These are phyloP conservation scores for Molossus molossus DNA, from an alignment of 2,797 vertebrate genomes.

Conservation along the genomic window DNA sequence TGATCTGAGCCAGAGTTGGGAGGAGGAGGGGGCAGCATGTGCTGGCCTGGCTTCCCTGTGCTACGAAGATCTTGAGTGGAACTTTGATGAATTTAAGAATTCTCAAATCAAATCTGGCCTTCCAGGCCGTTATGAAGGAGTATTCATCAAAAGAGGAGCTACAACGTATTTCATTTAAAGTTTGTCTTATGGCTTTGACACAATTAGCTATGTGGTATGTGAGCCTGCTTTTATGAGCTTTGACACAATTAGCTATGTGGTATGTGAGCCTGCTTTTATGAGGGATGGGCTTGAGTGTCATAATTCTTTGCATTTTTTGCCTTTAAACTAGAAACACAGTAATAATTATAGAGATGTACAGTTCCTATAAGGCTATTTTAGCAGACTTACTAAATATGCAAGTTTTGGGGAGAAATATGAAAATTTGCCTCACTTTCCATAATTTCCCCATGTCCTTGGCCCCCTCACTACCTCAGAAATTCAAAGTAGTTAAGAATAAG, in stretches of 20 bases:
- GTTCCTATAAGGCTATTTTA: not conserved
- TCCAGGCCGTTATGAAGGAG: not conserved
- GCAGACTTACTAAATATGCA: not conserved
- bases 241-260: not conserved
- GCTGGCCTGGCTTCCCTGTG: not conserved
- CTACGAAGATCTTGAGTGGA: not conserved
- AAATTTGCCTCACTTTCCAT: not conserved
- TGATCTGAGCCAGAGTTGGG: not conserved
- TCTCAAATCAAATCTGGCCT: conserved; percentile 32
- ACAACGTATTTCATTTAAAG: not conserved
- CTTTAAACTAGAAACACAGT: conserved; percentile 45
- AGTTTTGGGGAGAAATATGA: conserved; percentile 40
- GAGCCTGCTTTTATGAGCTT: not conserved
- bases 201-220: not conserved
- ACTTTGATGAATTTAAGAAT: not conserved
- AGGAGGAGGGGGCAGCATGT: not conserved
- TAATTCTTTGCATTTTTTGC: conserved; percentile 47
- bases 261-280: not conserved
- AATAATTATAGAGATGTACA: not conserved
- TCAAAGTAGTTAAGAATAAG: conserved; percentile 58
- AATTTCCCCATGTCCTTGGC: not conserved
- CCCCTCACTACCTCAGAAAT: not conserved
- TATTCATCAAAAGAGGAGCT: not conserved
- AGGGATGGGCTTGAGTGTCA: not conserved
- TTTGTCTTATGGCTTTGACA: conserved; percentile 21